Evolutionary conservation across 2,888 invertebrate genomes (phyloP), one percentile per base, ranked within the genome.

Genomic region (Steinernema scapterisci): DNA sequence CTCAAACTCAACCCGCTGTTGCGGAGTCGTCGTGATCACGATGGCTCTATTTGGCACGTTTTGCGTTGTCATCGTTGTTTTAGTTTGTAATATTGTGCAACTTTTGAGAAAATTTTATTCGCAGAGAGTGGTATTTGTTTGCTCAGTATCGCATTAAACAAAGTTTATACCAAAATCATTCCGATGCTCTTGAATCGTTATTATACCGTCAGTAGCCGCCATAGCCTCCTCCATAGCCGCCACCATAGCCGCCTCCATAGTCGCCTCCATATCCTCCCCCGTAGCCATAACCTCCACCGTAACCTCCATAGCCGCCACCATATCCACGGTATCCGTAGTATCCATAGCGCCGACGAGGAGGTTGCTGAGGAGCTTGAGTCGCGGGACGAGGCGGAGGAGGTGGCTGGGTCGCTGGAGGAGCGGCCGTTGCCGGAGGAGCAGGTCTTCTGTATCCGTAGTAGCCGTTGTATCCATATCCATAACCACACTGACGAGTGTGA

Each of bases 391-490:
- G 31, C 9, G 63, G 27, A 31, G 63, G 63, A 1, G 63, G 31
- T 31, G 63, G 31, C 16, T 27, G 25, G 13, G 63, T 27, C 3
- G 63, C 7, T 48, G 48, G 48, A 48, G 48, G 48, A 48, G 48
- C 48, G 48, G 48, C 48, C n/a, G 48, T 48, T 7, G 48, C 19
- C 13, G 16, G 48, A 16, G 48, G 48, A 11, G 21, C 63, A 1
- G 63, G 63, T 6, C 63, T 19, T 31, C 63, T 27, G 31, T 63
- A 63, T 21, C 54, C 54, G 54, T 63, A 63, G 63, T 63, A 63
- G 25, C 63, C 54, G 13, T 25, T 25, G 25, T 63, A 63, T 16
- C 63, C 23, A 9, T 63, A 27, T 13, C 27, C 16, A 25, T 63
- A 27, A n/a, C 38, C 38, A 38, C 38, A 38, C 9, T 63, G 63